Evolutionary conservation across 2,888 invertebrate species (phyloP).

Genomic region (Chaetogeoica ovagalla): DNA sequence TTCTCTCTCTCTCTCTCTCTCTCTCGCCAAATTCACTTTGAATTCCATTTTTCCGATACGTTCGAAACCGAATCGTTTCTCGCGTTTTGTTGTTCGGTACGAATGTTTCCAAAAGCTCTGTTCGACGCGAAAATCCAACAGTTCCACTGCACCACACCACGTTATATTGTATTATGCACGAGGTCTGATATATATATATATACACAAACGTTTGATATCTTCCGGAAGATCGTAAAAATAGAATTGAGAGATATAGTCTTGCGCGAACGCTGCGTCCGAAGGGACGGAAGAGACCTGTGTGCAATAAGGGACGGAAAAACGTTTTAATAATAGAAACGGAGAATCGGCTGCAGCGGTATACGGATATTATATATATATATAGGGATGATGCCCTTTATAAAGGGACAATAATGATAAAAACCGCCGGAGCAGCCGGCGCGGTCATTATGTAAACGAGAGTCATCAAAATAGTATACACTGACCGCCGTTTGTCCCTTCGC

Average conservation of each 20-base stretch:
- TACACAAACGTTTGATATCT: background rate
- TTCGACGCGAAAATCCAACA: no score
- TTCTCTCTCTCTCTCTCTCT: no score
- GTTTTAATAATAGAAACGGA: conserved; percentile 50
- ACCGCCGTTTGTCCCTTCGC: conserved; percentile 25
- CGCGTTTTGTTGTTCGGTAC: no score
- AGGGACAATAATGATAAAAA: conserved; percentile 50
- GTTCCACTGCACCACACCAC: no score
- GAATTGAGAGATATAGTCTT: conserved; percentile 7
- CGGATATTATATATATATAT: background rate
- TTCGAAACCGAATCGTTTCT: conserved; percentile 1
- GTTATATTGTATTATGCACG: no score
- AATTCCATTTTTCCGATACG: no score
- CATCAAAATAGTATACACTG: conserved; percentile 50
- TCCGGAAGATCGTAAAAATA: conserved; percentile 11
- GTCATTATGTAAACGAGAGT: conserved; percentile 53
- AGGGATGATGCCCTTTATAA: no score
- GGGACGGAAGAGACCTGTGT: no score
- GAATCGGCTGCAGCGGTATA: background rate
- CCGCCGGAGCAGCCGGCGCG: conserved; percentile 44
- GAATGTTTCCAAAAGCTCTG: no score
- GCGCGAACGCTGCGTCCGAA: no score
- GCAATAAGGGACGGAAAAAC: conserved; percentile 43
- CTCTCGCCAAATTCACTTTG: no score
- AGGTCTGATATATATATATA: no score